Percentiles rank a stretch among this genome's conserved stretches.
phyloP scores from a whole-genome alignment of 2,797 vertebrate species.

The Brachyrhaphis roseni region DNA sequence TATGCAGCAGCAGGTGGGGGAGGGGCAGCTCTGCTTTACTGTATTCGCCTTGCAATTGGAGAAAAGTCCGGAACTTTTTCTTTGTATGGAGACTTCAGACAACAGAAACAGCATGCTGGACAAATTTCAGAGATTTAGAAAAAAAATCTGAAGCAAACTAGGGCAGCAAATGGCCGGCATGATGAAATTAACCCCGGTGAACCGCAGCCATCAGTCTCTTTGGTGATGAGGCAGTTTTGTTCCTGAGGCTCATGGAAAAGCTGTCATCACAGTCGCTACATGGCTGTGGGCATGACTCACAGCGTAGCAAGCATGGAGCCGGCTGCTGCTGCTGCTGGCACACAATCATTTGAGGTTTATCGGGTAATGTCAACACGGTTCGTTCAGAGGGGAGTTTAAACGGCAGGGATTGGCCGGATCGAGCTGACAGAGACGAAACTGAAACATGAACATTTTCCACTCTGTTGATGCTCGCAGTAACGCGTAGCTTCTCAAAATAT shows the following conservation, averaged over 20 bases:
- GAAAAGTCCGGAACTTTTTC: background rate
- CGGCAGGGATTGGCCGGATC: slow-evolving; percentile 16
- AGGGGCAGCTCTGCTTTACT: background rate
- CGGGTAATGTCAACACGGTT: slow-evolving; percentile 12
- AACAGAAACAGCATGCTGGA: background rate
- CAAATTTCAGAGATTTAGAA: background rate
- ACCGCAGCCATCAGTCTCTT: slow-evolving; percentile 36
- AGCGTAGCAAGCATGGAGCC: slow-evolving; percentile 19
- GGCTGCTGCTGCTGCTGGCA: slow-evolving; percentile 27
- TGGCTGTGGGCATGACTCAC: slow-evolving; percentile 53
- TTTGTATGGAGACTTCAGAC: background rate
- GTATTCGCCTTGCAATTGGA: background rate
- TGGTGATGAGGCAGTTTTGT: slow-evolving; percentile 67
- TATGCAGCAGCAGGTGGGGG: background rate
- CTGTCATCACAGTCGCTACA: slow-evolving; percentile 57
- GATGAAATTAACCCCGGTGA: slow-evolving; percentile 17
- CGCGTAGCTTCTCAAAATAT: background rate
- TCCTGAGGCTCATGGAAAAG: slow-evolving; percentile 63
- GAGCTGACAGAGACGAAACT: slow-evolving; percentile 2
- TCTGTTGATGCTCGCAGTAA: background rate
- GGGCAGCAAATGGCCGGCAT: slow-evolving; percentile 1
- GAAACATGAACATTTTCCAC: background rate
- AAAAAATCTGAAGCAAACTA: background rate
- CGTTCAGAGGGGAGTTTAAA: slow-evolving; percentile 25
- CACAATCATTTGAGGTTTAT: slow-evolving; percentile 38